These are phyloP conservation scores for Limosa lapponica DNA, from an alignment of 2,797 vertebrate genomes.

Conservation along the genomic window DNA sequence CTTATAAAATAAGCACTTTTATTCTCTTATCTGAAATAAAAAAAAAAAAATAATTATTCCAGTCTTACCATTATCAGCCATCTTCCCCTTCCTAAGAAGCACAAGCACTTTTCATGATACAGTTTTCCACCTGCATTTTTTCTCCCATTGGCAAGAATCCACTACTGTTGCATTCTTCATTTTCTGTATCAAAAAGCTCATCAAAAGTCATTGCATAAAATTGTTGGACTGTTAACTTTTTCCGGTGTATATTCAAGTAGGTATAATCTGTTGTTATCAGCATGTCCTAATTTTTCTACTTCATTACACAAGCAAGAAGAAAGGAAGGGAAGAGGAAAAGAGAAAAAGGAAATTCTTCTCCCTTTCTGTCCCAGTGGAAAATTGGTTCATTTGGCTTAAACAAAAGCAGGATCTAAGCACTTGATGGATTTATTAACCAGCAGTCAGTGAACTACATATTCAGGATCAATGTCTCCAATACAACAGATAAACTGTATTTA, in stretches of 20 bases:
- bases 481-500: neutral
- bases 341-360: neutral
- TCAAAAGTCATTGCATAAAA: neutral
- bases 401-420: neutral
- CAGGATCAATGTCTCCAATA: neutral
- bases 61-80: neutral
- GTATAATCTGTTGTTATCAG: neutral
- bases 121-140: neutral
- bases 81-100: neutral
- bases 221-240: neutral
- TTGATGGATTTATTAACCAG: neutral
- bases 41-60: fast-evolving
- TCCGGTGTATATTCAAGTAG: neutral
- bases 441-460: neutral
- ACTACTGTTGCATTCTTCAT: neutral
- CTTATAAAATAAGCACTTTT: neutral
- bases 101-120: neutral
- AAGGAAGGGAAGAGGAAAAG: neutral
- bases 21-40: neutral
- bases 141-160: neutral
- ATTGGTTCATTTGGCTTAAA: neutral
- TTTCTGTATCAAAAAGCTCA: neutral
- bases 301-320: neutral
- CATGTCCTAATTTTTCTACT: neutral
- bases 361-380: neutral